Base-by-base conservation (phyloP, 2,797 vertebrate species). In the Anniella stebbinsi region DNA sequence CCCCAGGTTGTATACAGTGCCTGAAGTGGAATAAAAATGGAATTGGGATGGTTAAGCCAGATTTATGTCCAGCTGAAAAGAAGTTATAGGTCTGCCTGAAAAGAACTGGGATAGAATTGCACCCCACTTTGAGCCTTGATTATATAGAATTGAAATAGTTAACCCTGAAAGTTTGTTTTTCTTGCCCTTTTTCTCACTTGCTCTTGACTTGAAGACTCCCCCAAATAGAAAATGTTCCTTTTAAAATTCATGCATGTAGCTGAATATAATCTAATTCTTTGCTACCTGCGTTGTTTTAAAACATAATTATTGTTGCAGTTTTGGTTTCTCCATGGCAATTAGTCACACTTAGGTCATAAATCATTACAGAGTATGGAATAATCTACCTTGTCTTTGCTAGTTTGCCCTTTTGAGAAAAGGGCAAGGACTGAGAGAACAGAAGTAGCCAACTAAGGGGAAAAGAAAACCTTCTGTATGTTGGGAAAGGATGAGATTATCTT, bases 381-480 rank as follows among this genome's bases (percentile, higher is more conserved):
- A 90, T 13, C 4, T 88, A 36, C 69, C 7, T 89, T 76, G 36
- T 67, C 18, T 91, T 33, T 21, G 60, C 48, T 84, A 36, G 69
- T 9, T 86, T 41, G 12, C n/a, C 69, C 57, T 87, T 67, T 90
- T n/a, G 17, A 87, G 60, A 45, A 91, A 91, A 84, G 51, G 33
- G 60, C 8, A 89, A 92, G 88, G 91, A 70, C 2, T 48, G 25
- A 23, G 23, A 87, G 87, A 94, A 41, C 36, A 38, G 0, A 63
- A 57, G 25, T n/a, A 60, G 73, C 90, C 84, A 88, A 21, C 66
- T 94, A 87, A 88, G 72, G 93, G 84, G 28, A 86, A 87, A 72
- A 86, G n/a, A 70, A 25, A 45, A 36, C 15, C 63, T 84, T 33
- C 51, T 60, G 13, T 75, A 48, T 15, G 1, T 57, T 75, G 72